Evolutionary conservation across 2,113 vertebrate species (phyloP).

Genomic region (Poeciliopsis prolifica): DNA sequence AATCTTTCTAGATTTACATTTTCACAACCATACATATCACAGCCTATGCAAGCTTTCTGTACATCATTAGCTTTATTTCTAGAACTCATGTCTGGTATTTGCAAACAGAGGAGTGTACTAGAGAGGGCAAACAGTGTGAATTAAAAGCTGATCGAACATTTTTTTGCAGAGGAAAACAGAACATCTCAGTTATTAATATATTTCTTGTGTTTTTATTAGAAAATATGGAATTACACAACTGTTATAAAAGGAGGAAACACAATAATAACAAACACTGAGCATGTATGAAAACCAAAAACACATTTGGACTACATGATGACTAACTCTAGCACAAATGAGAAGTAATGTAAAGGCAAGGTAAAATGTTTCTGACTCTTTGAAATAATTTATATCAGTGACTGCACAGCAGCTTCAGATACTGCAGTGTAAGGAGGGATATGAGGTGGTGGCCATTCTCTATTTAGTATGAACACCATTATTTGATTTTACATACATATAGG

Average conservation of each 20-base stretch:
- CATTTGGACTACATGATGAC: slow-evolving; percentile 15
- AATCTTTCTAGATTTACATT: no score
- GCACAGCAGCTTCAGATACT: slow-evolving; percentile 37
- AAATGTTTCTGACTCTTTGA: slow-evolving; percentile 10
- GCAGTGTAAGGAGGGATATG: slow-evolving; percentile 26
- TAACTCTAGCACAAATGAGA: slow-evolving; percentile 28
- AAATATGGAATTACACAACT: slow-evolving; percentile 59
- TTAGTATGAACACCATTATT: slow-evolving; percentile 31
- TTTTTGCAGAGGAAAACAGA: neutral
- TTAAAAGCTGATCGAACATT: no score
- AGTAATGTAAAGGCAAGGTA: slow-evolving; percentile 24
- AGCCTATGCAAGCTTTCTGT: no score
- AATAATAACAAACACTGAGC: slow-evolving; percentile 40
- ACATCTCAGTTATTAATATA: neutral
- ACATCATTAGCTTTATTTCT: no score
- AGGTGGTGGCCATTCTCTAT: slow-evolving; percentile 24
- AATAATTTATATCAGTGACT: slow-evolving; percentile 35
- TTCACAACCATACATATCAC: no score
- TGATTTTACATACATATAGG: neutral
- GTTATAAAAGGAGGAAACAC: slow-evolving; percentile 67
- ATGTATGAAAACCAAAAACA: slow-evolving; percentile 32
- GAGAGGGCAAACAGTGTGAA: neutral
- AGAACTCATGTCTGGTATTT: neutral
- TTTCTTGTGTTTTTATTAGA: slow-evolving; percentile 61
- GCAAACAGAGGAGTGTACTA: neutral